Conservation (phyloP, 2,113 vertebrate genomes). For the Myxocyprinus asiaticus region DNA sequence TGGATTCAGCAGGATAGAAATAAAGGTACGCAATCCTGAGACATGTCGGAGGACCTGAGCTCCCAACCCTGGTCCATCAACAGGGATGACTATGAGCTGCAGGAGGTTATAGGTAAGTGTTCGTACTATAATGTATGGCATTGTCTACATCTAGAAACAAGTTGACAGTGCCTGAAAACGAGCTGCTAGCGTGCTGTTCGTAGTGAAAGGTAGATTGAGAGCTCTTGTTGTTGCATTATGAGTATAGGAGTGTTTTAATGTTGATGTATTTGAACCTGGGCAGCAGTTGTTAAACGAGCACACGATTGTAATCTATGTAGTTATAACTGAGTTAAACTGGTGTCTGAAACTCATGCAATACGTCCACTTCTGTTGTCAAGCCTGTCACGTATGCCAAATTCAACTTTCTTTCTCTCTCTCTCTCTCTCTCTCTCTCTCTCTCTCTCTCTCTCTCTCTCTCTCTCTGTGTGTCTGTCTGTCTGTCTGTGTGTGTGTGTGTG, state of each 20-base stretch:
- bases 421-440: too few species aligned
- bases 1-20: slow-evolving; percentile 51
- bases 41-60: slow-evolving; percentile 92
- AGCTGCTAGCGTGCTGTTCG: neutral
- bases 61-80: slow-evolving; percentile 93
- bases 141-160: neutral
- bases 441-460: too few species aligned
- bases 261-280: neutral
- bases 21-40: slow-evolving; percentile 64
- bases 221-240: neutral
- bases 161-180: neutral
- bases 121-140: neutral
- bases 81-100: slow-evolving; percentile 94
- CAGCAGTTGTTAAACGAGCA: too few species aligned
- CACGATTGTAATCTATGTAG: neutral
- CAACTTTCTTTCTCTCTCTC: neutral
- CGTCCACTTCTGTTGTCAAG: slow-evolving; percentile 37
- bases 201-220: neutral
- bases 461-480: too few species aligned
- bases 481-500: too few species aligned
- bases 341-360: neutral
- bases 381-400: slow-evolving; percentile 18
- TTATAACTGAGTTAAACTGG: neutral
- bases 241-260: neutral
- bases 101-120: slow-evolving; percentile 94